These are phyloP conservation scores for Tinamus guttatus DNA, from an alignment of 2,113 vertebrate species.

Conservation along the genomic window DNA sequence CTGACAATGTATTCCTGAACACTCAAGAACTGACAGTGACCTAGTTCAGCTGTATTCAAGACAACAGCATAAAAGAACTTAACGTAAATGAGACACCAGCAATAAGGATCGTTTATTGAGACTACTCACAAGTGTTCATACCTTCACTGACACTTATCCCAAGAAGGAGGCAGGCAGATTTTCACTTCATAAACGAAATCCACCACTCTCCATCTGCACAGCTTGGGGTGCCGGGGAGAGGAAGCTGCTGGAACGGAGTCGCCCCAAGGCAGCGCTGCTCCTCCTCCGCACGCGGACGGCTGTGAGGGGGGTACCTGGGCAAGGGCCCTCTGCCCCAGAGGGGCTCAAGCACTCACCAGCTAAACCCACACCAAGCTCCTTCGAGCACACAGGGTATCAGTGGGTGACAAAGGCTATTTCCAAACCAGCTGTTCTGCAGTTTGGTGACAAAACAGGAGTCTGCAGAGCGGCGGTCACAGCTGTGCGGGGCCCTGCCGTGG, in stretches of 20 bases:
- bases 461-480: accelerated
- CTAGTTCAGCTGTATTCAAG: not conserved
- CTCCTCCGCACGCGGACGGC: not conserved
- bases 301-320: not conserved
- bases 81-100: not conserved
- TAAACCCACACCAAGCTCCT: not conserved
- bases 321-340: not conserved
- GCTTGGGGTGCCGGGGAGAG: not conserved
- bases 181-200: not conserved
- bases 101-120: not conserved
- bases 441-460: accelerated
- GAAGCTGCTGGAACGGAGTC: not conserved
- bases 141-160: not conserved
- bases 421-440: accelerated
- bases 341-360: accelerated
- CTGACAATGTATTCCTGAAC: too few species aligned
- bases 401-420: not conserved
- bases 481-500: not conserved
- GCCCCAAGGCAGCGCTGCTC: accelerated
- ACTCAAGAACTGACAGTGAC: not conserved
- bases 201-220: not conserved
- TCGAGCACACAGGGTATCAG: not conserved
- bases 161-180: not conserved
- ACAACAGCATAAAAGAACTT: not conserved
- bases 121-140: not conserved